Conservation (phyloP, 2,888 invertebrate species). For the Rotaria socialis region DNA sequence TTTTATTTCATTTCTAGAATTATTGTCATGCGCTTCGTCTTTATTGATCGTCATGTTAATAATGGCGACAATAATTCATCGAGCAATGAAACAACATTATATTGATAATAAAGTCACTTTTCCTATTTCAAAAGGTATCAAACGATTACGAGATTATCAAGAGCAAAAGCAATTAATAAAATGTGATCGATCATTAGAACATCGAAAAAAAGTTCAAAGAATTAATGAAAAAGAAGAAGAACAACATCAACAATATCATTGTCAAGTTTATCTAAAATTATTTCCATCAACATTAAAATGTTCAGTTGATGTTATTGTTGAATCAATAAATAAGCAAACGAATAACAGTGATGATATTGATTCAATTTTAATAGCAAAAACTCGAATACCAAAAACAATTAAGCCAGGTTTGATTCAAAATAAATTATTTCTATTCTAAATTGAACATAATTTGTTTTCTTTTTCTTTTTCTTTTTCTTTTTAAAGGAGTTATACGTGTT, state of each 20-base stretch:
- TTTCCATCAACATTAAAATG: conserved; percentile 23
- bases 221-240: not conserved
- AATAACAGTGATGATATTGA: not conserved
- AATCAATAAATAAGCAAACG: not conserved
- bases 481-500: not conserved
- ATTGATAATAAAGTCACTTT: not conserved
- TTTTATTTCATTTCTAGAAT: not conserved
- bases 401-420: not conserved
- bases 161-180: not conserved
- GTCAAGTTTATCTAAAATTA: not conserved
- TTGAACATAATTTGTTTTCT: no score
- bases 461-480: no score
- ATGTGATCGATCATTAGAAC: not conserved
- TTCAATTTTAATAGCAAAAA: not conserved
- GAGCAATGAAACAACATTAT: not conserved
- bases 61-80: not conserved
- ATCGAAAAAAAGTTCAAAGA: not conserved
- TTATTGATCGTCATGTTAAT: conserved; percentile 26
- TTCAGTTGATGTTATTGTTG: conserved; percentile 7
- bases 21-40: not conserved
- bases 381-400: not conserved
- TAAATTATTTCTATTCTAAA: no score
- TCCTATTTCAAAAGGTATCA: not conserved
- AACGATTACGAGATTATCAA: not conserved
- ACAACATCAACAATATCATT: not conserved